Conservation (phyloP, 2,797 vertebrate genomes). For the Microctenopoma lineatum region DNA sequence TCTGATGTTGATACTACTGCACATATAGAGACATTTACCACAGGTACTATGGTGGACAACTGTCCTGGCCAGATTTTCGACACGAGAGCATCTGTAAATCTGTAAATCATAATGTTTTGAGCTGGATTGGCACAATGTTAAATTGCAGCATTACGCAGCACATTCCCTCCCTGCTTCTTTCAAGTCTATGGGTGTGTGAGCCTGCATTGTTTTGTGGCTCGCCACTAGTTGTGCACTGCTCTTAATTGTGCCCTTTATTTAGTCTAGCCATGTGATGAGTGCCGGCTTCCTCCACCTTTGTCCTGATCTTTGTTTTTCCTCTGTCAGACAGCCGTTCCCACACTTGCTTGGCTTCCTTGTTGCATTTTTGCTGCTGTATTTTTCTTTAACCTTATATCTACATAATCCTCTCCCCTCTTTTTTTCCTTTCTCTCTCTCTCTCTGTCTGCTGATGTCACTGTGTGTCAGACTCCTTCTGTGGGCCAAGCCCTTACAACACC, state of each 20-base stretch:
- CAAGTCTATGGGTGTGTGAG: slow-evolving; percentile 27
- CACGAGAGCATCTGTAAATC: not conserved
- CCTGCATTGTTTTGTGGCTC: slow-evolving; percentile 24
- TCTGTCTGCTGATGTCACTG: slow-evolving; percentile 60
- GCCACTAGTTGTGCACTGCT: slow-evolving; percentile 10
- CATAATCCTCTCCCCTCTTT: slow-evolving; percentile 39
- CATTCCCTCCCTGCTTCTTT: slow-evolving; percentile 13
- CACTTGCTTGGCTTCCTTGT: slow-evolving; percentile 32
- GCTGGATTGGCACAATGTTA: slow-evolving; percentile 1
- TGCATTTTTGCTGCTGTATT: slow-evolving; percentile 27
- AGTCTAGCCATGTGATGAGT: slow-evolving; percentile 40
- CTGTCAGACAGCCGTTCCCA: slow-evolving; percentile 48
- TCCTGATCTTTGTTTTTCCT: slow-evolving; percentile 34
- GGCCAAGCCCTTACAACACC: slow-evolving; percentile 86
- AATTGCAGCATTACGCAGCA: not conserved
- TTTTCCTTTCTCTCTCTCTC: slow-evolving; percentile 67
- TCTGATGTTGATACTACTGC: slow-evolving; percentile 77
- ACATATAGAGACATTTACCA: slow-evolving; percentile 71
- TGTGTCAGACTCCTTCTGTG: slow-evolving; percentile 91
- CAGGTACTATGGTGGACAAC: slow-evolving; percentile 75
- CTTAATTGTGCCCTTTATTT: slow-evolving; percentile 37
- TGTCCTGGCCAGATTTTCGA: not conserved
- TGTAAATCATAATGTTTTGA: not conserved
- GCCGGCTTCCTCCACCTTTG: slow-evolving; percentile 43
- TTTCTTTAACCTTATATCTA: slow-evolving; percentile 36